Percentiles rank a stretch among this genome's conserved stretches.
Conservation (phyloP, 2,888 invertebrate genomes). For the Aspidiotus destructor region DNA sequence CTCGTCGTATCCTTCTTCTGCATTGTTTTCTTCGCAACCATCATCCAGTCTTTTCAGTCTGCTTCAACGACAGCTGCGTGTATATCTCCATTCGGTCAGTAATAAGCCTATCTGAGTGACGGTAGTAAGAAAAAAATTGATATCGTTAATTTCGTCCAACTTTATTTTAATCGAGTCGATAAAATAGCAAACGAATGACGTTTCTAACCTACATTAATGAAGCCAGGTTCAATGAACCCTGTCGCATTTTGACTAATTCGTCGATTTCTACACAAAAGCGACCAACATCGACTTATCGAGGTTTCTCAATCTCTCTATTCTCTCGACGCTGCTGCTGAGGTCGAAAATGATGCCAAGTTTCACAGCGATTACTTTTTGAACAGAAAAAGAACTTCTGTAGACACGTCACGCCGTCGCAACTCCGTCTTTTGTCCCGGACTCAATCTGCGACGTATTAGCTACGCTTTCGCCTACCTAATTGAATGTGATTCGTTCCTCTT, state of each 20-base stretch:
- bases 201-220: slow-evolving; percentile 2
- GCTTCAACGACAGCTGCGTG: no score
- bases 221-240: slow-evolving; percentile 1
- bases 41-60: no score
- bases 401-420: slow-evolving; percentile 31
- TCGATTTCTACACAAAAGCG: slow-evolving; percentile 1
- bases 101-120: no score
- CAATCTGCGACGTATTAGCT: slow-evolving; percentile 22
- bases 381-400: slow-evolving; percentile 25
- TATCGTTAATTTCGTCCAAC: no score
- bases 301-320: slow-evolving; percentile 18
- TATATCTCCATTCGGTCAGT: no score
- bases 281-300: slow-evolving; percentile 18
- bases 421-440: slow-evolving; percentile 27
- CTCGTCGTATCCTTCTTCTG: no score
- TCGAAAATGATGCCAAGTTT: slow-evolving; percentile 30
- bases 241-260: slow-evolving; percentile 2
- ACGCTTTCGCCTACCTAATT: slow-evolving; percentile 30
- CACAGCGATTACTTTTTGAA: slow-evolving; percentile 23
- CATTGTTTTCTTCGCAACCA: neutral
- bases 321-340: neutral
- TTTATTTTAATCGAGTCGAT: no score
- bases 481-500: slow-evolving; percentile 32
- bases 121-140: no score
- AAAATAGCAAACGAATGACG: no score